Evolutionary conservation across 1,140 invertebrate species (phyloP).

Genomic region (Micrasema longulum): DNA sequence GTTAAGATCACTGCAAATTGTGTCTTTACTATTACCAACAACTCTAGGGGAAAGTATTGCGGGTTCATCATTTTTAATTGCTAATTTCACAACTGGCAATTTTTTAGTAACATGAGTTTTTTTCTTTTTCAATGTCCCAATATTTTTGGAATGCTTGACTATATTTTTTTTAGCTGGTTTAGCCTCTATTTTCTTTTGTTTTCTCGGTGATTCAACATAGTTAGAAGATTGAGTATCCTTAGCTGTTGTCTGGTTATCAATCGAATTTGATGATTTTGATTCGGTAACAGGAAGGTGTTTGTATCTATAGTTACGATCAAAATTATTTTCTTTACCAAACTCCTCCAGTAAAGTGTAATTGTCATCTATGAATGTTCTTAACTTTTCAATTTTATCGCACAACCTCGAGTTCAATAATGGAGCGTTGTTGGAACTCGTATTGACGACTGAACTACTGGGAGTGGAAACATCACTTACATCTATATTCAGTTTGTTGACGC

Average conservation of each 20-base stretch:
- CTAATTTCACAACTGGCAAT: neutral
- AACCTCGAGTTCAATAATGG: conserved; percentile 57
- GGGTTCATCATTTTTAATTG: neutral
- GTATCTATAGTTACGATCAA: conserved; percentile 33
- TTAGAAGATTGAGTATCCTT: conserved; percentile 2
- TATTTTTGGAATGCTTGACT: conserved; percentile 10
- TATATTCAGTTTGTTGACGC: conserved; percentile 65
- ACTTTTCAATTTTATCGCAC: conserved; percentile 59
- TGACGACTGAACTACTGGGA: conserved; percentile 67
- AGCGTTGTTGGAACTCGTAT: conserved; percentile 59
- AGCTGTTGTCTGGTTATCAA: neutral
- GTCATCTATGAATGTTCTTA: conserved; percentile 58
- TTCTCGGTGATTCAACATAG: conserved; percentile 5
- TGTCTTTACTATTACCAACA: neutral
- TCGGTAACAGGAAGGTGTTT: conserved; percentile 23
- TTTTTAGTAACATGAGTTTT: conserved; percentile 1
- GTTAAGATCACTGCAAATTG: neutral
- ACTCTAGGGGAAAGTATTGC: conserved; percentile 12
- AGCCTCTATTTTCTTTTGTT: neutral
- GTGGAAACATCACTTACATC: conserved; percentile 68
- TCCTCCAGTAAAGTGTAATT: conserved; percentile 57
- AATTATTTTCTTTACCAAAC: conserved; percentile 44
- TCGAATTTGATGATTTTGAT: neutral
- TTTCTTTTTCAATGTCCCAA: neutral
- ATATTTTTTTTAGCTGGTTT: neutral